phyloP scores from a whole-genome alignment of 53 echinoderm and acorn worm genomes.

The Crossaster papposus region DNA sequence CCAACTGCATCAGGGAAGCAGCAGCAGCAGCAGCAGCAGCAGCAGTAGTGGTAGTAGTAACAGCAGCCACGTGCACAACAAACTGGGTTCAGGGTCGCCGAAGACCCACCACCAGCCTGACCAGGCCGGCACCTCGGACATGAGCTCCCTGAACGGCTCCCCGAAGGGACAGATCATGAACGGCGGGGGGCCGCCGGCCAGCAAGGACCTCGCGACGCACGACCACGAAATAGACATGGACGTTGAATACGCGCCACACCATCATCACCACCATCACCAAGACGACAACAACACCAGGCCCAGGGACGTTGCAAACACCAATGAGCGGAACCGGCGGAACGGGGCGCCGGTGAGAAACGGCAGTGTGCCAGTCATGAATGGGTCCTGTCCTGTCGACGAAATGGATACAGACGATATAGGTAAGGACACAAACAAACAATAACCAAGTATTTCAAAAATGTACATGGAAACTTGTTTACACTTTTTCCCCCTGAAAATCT shows the following conservation, averaged over 20 bases:
- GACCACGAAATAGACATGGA: constrained; percentile 91
- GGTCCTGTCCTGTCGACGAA: constrained; percentile 85
- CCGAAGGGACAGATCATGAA: constrained; percentile 87
- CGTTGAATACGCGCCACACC: constrained; percentile 63
- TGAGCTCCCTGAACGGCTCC: constrained; percentile 84
- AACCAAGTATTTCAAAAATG: background rate
- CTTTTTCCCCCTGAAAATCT: background rate
- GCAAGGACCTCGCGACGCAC: constrained; percentile 26
- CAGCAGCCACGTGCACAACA: constrained; percentile 50
- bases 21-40: constrained; percentile 67
- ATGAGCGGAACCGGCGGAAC: constrained; percentile 60
- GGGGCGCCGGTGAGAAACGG: constrained; percentile 70
- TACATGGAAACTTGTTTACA: background rate
- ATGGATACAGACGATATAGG: constrained; percentile 98
- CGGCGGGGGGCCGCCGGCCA: constrained; percentile 62
- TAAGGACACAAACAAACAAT: constrained; percentile 19
- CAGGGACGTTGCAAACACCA: constrained; percentile 49
- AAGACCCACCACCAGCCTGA: constrained; percentile 57
- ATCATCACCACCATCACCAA: constrained; percentile 21
- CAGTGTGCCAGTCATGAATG: constrained; percentile 80
- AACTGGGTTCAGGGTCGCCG: constrained; percentile 63
- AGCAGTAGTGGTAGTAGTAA: constrained; percentile 66
- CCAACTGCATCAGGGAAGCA: constrained; percentile 58
- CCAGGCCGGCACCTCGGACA: constrained; percentile 76
- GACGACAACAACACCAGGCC: constrained; percentile 43